These are phyloP conservation scores for Hormiphora californensis DNA, from an alignment of 37 sponge, comb jelly and placozoan species.

Conservation along the genomic window DNA sequence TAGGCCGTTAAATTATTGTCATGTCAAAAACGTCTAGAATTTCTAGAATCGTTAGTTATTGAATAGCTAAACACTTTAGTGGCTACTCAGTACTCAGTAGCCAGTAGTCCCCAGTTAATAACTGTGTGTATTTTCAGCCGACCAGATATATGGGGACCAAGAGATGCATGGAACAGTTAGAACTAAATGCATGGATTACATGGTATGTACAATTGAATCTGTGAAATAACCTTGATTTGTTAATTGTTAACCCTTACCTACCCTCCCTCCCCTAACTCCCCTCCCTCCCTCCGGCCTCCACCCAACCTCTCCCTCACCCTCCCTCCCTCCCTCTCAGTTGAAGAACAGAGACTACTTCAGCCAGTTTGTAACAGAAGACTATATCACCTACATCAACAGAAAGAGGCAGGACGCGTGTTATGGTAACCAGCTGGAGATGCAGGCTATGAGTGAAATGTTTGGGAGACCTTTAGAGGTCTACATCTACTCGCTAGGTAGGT, in stretches of 20 bases:
- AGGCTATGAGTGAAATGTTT: constrained; percentile 95
- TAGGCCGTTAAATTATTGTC: no score
- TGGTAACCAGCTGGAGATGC: constrained; percentile 99
- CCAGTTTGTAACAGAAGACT: constrained; percentile 89
- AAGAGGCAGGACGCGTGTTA: constrained; percentile 78
- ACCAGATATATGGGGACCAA: constrained; percentile 96
- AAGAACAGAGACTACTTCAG: constrained; percentile 94
- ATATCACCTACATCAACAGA: constrained; percentile 76
- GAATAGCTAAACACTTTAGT: no score
- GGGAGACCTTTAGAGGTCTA: constrained; percentile 83
- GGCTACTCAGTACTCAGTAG: no score
- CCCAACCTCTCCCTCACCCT: constrained; percentile 54
- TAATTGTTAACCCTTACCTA: neutral
- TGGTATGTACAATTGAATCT: constrained; percentile 58
- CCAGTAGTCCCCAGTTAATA: no score
- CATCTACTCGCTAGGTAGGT: constrained; percentile 75
- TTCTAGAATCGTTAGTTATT: no score
- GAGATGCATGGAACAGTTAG: constrained; percentile 84
- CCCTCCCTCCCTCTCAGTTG: constrained; percentile 57
- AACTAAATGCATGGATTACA: constrained; percentile 88
- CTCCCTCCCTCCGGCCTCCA: neutral
- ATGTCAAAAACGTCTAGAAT: no score
- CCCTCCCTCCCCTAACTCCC: no score
- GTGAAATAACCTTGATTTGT: neutral
- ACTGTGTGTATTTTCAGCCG: constrained; percentile 73